Evolutionary conservation across 1,140 invertebrate genomes (phyloP), one percentile per base, ranked within the genome.

Genomic region (Oedothorax gibbosus): DNA sequence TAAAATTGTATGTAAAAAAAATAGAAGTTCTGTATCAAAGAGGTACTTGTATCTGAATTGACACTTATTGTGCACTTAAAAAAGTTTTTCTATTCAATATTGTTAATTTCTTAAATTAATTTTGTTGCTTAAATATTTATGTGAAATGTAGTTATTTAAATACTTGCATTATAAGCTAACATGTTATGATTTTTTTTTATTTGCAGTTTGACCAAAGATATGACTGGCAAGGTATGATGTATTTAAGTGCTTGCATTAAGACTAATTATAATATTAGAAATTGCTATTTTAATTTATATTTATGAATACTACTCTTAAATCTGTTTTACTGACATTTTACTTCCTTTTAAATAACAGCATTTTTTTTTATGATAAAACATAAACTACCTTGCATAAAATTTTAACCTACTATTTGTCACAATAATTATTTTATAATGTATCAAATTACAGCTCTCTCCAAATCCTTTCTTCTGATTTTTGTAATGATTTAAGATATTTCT

Each of bases 191-290:
- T 68, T 78, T 49, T 84, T 72, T 87, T 56, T 49, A 35, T 82
- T 87, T 97, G 94, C 71, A 98, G 96, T 88, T 91, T 99, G 71
- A 99, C 98, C 9, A 99, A 99, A 90, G 99, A 99, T 89, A 99
- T 99, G 98, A 99, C 98, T 69, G 97, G 98, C 0, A 98, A 97
- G 89, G 86, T 86, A 72, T 60, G 50, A 9, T 64, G 49, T 71
- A 9, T 80, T 6, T 49, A 66, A 18, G 14, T 75, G 2, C 18
- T 21, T 69, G 11, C 7, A 12, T 35, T 35, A 35, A 35, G 35
- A 35, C 35, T 35, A 35, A 35, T 35, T 5, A 35, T n/a, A n/a
- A n/a, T 35, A 35, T 35, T 35, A 35, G 5, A 35, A 5, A 35
- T 35, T 35, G 35, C 35, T 35, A 35, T 35, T 35, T 35, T 35